Percentiles rank a stretch among this genome's conserved stretches.
These are phyloP conservation scores for Cryptoblepharus egeriae DNA, from an alignment of 2,797 vertebrate genomes.

Conservation along the genomic window DNA sequence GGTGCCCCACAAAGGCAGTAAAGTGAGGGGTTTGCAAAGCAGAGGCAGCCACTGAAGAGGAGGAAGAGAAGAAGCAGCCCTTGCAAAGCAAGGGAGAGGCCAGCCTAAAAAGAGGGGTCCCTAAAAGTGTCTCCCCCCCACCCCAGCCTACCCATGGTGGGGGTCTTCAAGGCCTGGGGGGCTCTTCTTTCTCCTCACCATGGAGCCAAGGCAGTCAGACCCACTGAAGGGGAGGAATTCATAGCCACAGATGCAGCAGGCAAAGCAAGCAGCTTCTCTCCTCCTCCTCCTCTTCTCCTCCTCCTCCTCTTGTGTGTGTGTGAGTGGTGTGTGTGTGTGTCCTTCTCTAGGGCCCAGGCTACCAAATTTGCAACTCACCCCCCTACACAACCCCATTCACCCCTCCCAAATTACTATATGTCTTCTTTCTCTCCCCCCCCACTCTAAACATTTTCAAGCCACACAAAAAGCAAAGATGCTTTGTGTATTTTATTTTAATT, in stretches of 20 bases:
- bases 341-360: slow-evolving; percentile 78
- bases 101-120: neutral
- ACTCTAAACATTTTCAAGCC: neutral
- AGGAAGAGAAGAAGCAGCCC: neutral
- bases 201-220: slow-evolving; percentile 81
- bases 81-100: too few relatives aligned
- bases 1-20: slow-evolving; percentile 28
- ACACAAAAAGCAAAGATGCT: too few relatives aligned
- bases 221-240: slow-evolving; percentile 77
- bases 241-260: slow-evolving; percentile 80
- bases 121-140: slow-evolving; percentile 78
- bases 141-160: slow-evolving; percentile 80
- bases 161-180: slow-evolving; percentile 80
- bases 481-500: too few relatives aligned
- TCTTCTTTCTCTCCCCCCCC: neutral
- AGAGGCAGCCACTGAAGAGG: slow-evolving; percentile 49
- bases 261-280: slow-evolving; percentile 67
- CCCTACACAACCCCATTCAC: slow-evolving; percentile 37
- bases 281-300: slow-evolving; percentile 76
- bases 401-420: neutral
- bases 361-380: slow-evolving; percentile 54
- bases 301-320: slow-evolving; percentile 73
- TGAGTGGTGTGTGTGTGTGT: slow-evolving; percentile 60
- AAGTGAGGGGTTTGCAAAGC: slow-evolving; percentile 58
- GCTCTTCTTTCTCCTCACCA: slow-evolving; percentile 91